Percentiles rank a stretch among this genome's conserved stretches.
Conservation (phyloP, 2,888 invertebrate species). For the Coremacera marginata region DNA sequence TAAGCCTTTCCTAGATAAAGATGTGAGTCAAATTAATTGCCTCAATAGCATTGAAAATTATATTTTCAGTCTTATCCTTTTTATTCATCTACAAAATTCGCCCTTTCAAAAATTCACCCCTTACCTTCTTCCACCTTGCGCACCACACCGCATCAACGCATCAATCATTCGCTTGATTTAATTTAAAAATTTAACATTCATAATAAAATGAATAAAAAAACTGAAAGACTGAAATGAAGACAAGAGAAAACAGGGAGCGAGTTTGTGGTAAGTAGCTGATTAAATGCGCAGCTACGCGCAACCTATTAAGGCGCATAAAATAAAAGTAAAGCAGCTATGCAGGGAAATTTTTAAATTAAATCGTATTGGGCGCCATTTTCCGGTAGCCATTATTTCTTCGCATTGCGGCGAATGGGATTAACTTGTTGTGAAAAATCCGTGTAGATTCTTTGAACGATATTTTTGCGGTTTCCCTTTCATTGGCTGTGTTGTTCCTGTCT, state of each 20-base stretch:
- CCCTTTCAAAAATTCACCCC: background rate
- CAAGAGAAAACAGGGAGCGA: background rate
- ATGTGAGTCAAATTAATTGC: too few species aligned
- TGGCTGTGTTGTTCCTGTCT: background rate
- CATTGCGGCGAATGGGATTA: constrained; percentile 23
- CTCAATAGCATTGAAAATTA: too few species aligned
- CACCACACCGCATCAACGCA: background rate
- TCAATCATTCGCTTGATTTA: constrained; percentile 24
- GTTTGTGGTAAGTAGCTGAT: constrained; percentile 25
- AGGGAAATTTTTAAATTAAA: constrained; percentile 4
- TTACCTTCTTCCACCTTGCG: background rate
- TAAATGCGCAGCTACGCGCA: constrained; percentile 26
- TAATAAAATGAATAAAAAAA: background rate
- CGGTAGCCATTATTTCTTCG: background rate
- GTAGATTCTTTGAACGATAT: background rate
- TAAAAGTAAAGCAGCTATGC: background rate
- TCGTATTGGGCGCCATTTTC: constrained; percentile 18
- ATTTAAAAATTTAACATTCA: constrained; percentile 13
- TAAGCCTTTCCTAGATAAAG: too few species aligned
- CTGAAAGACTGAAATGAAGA: too few species aligned
- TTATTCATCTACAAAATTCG: background rate
- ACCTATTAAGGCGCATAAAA: background rate
- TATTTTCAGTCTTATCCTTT: background rate
- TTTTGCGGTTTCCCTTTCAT: constrained; percentile 25
- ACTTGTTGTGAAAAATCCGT: constrained; percentile 2